A percentile compares a stretch with the other conserved stretches of the same genome.
These are phyloP conservation scores for Xylocampa areola DNA, from an alignment of 2,888 invertebrate genomes.

Conservation along the genomic window DNA sequence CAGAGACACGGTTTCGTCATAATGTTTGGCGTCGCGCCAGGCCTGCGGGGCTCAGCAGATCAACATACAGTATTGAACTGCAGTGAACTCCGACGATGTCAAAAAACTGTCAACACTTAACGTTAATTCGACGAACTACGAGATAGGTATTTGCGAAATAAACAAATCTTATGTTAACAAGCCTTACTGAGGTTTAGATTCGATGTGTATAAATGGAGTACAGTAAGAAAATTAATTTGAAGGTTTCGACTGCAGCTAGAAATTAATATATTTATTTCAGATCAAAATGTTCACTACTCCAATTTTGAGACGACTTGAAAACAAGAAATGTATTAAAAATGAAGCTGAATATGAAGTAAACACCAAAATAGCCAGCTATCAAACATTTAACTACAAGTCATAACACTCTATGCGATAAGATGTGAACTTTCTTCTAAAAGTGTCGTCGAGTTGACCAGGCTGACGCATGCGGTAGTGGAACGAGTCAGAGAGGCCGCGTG, in stretches of 20 bases:
- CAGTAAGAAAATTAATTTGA: constrained; percentile 16
- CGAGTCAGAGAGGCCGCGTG: constrained; percentile 72
- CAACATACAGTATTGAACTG: constrained; percentile 65
- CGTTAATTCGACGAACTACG: constrained; percentile 62
- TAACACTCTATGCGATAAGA: constrained; percentile 40
- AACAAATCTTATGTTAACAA: constrained; percentile 56
- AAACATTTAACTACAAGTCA: constrained; percentile 23
- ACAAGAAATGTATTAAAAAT: too few relatives aligned
- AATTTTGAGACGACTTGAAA: too few relatives aligned
- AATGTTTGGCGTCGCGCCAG: constrained; percentile 73
- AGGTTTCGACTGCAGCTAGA: not conserved
- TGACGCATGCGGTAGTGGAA: constrained; percentile 85
- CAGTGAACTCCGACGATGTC: constrained; percentile 66
- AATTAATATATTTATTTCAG: not conserved
- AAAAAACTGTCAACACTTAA: constrained; percentile 67
- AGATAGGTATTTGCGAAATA: constrained; percentile 59
- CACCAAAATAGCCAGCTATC: constrained; percentile 18
- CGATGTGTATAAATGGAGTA: constrained; percentile 6
- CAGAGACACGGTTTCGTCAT: constrained; percentile 72
- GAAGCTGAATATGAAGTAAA: too few relatives aligned
- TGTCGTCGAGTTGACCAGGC: constrained; percentile 72
- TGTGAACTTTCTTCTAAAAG: constrained; percentile 52
- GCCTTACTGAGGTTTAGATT: constrained; percentile 45
- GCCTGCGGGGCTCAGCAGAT: constrained; percentile 56
- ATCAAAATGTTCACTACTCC: too few relatives aligned